Conservation (phyloP, 2,113 vertebrate species). For the Triplophysa siluroides region DNA sequence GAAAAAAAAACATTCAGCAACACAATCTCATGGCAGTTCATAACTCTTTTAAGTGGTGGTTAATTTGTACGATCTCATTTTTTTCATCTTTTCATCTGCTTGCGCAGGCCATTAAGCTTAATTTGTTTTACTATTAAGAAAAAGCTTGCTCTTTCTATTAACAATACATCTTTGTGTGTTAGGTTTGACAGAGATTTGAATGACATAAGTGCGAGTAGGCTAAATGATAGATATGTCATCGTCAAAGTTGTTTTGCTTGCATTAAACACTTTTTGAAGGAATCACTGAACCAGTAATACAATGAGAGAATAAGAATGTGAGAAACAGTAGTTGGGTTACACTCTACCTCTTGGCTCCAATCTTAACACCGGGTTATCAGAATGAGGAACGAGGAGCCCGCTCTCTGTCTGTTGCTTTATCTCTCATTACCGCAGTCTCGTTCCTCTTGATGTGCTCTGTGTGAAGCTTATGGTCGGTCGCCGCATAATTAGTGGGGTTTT, state of each 20-base stretch:
- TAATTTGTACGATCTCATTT: no score
- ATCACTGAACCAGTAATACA: background rate
- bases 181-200: no score
- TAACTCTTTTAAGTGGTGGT: no score
- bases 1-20: no score
- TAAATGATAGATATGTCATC: no score
- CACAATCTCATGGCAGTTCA: no score
- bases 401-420: slow-evolving; percentile 65
- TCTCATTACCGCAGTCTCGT: slow-evolving; percentile 72
- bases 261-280: slow-evolving; percentile 45
- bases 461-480: slow-evolving; percentile 16
- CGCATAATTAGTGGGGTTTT: slow-evolving; percentile 36
- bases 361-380: slow-evolving; percentile 61
- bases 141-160: no score
- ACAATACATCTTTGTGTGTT: no score
- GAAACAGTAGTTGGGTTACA: slow-evolving; percentile 35
- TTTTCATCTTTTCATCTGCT: no score
- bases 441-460: slow-evolving; percentile 41
- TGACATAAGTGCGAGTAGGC: no score
- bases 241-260: background rate
- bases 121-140: no score
- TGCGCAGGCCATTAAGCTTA: no score
- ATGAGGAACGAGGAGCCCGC: slow-evolving; percentile 48
- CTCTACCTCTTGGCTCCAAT: slow-evolving; percentile 47
- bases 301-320: background rate